Conservation (phyloP, 2,113 vertebrate species). For the Gymnorhina tibicen region DNA sequence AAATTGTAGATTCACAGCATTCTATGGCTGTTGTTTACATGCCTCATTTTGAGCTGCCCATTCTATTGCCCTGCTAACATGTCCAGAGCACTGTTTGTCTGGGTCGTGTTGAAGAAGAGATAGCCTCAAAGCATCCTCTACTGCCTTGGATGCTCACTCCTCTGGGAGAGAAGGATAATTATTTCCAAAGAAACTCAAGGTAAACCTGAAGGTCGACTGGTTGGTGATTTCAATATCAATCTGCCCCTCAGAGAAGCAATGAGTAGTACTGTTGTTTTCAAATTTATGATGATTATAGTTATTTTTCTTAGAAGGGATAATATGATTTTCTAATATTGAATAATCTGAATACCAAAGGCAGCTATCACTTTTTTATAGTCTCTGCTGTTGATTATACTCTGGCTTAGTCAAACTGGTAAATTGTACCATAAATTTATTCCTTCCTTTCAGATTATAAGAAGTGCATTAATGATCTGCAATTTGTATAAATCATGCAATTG, state of each 20-base stretch:
- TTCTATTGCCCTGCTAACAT: neutral
- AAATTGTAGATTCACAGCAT: neutral
- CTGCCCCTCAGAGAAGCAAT: neutral
- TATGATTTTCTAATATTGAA: neutral
- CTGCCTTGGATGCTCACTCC: neutral
- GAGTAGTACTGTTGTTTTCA: neutral
- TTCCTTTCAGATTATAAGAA: neutral
- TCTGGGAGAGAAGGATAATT: neutral
- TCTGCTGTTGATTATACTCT: neutral
- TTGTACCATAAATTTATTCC: neutral
- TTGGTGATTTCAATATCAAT: neutral
- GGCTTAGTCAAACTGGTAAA: neutral
- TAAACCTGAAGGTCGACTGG: neutral
- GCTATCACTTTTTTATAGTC: neutral
- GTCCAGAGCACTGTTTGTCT: neutral
- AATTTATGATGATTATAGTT: neutral
- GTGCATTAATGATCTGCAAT: neutral
- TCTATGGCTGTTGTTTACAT: neutral
- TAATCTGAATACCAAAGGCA: neutral
- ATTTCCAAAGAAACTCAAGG: neutral
- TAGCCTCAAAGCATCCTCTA: neutral
- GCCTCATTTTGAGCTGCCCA: neutral
- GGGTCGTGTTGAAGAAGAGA: neutral
- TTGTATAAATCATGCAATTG: neutral
- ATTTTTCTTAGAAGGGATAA: neutral